These are phyloP conservation scores for Hestina assimilis DNA, from an alignment of 1,140 invertebrate species.

Conservation along the genomic window DNA sequence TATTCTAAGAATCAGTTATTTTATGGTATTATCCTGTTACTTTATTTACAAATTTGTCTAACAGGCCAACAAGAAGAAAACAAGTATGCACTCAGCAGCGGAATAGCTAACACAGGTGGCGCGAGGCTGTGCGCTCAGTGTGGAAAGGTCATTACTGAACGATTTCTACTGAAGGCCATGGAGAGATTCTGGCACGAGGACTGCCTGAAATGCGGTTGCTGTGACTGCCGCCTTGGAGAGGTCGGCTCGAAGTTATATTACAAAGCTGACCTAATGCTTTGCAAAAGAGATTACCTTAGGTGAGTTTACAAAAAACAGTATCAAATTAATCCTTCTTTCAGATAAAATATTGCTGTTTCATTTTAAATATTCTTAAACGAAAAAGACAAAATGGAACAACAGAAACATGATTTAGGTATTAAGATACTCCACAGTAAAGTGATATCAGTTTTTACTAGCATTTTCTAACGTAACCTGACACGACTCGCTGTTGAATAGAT, in stretches of 20 bases:
- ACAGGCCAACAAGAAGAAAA: conserved; percentile 74
- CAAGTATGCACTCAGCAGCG: conserved; percentile 63
- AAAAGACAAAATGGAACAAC: background rate
- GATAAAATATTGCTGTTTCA: too few species aligned
- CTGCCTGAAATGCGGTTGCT: conserved; percentile 95
- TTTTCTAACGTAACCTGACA: conserved; percentile 19
- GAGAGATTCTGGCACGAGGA: conserved; percentile 97
- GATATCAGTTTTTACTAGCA: conserved; percentile 6
- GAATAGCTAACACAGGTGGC: conserved; percentile 54
- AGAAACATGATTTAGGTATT: background rate
- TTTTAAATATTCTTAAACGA: too few species aligned
- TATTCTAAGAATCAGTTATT: too few species aligned
- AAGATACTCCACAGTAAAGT: background rate
- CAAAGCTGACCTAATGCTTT: conserved; percentile 94
- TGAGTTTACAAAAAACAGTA: conserved; percentile 20
- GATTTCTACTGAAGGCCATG: conserved; percentile 87
- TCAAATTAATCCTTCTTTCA: too few species aligned
- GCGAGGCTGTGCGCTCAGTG: conserved; percentile 86
- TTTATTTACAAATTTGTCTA: conserved; percentile 4
- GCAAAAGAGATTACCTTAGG: conserved; percentile 96
- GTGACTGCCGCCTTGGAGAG: conserved; percentile 94
- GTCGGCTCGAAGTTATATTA: conserved; percentile 95
- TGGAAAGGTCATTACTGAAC: conserved; percentile 86
- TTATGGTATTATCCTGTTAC: background rate
- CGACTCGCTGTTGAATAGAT: conserved; percentile 19